Base-by-base conservation (phyloP, 2,888 invertebrate species). In the Artemia sinica region DNA sequence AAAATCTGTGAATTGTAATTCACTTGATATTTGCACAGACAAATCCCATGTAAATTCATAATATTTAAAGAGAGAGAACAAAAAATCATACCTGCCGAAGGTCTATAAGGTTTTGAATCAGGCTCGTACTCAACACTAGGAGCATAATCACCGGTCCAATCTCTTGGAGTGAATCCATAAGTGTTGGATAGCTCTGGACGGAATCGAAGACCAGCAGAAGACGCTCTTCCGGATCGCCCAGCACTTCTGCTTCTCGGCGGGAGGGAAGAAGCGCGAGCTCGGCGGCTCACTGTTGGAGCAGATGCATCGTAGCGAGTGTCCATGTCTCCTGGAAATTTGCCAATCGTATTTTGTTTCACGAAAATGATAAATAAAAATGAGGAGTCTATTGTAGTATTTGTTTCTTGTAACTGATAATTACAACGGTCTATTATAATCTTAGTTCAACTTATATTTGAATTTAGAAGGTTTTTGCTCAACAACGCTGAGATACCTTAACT, bases 101-200 rank as follows among this genome's bases (percentile, higher is more conserved):
- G 63, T 58, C 28, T 58, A 41, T 41, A 41, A 9, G 63, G 63
- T 58, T 58, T 58, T n/a, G 9, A 18, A n/a, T 58, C 63, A 58
- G 63, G 63, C 63, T 58, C 63, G 63, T 58, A 58, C 63, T 58
- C 63, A 8, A 58, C 14, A 18, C 63, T 28, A 18, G 63, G 14
- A 9, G 63, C 63, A 28, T 58, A 58, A 18, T 58, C 63, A 9
- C 14, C 63, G 9, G 63, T 28, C 63, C 63, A 58, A 28, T 58
- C 63, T 28, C 28, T 58, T n/a, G 63, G 63, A 58, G n/a, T 58
- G 63, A 58, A 58, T 28, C 63, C 63, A 28, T 58, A 58, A 9
- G 63, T 58, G 63, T 58, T 58, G 63, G 63, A 58, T 28, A 58
- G 63, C 63, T 58, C 63, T n/a, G 63, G 63, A 58, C 63, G 63